A percentile compares a stretch with the other conserved stretches of the same genome.
phyloP scores from a whole-genome alignment of 1,140 invertebrate genomes.

The Campodea augens region DNA sequence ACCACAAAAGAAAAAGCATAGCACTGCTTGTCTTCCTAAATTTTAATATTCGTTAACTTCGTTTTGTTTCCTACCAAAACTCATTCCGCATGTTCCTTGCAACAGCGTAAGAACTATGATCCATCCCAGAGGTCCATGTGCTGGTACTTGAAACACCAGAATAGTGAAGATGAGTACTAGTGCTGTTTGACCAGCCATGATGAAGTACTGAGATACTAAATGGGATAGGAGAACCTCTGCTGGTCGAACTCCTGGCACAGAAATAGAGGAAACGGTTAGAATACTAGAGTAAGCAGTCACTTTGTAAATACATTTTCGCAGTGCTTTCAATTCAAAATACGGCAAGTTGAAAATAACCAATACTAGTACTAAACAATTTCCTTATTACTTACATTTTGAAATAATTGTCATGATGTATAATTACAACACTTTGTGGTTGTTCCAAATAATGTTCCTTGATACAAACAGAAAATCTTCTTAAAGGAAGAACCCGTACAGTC shows the following conservation, averaged over 20 bases:
- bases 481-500: too few species aligned
- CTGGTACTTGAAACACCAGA: slow-evolving; percentile 57
- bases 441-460: too few species aligned
- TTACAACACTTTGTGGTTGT: too few species aligned
- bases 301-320: too few species aligned
- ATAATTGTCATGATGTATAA: too few species aligned
- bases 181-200: slow-evolving; percentile 79
- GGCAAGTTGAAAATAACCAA: neutral
- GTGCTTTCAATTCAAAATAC: too few species aligned
- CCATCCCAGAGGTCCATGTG: slow-evolving; percentile 51
- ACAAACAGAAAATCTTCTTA: too few species aligned
- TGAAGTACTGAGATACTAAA: slow-evolving; percentile 77
- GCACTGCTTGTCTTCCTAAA: too few species aligned
- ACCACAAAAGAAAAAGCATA: too few species aligned
- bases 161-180: slow-evolving; percentile 70
- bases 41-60: neutral
- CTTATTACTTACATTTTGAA: neutral
- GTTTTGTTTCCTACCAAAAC: slow-evolving; percentile 33
- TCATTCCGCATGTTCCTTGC: slow-evolving; percentile 77
- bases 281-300: too few species aligned
- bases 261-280: too few species aligned
- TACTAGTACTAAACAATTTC: neutral
- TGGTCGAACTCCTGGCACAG: slow-evolving; percentile 52
- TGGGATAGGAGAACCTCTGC: slow-evolving; percentile 81
- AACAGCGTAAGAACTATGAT: slow-evolving; percentile 54